Conservation (phyloP, 2,888 invertebrate species). For the Acronicta leporina region DNA sequence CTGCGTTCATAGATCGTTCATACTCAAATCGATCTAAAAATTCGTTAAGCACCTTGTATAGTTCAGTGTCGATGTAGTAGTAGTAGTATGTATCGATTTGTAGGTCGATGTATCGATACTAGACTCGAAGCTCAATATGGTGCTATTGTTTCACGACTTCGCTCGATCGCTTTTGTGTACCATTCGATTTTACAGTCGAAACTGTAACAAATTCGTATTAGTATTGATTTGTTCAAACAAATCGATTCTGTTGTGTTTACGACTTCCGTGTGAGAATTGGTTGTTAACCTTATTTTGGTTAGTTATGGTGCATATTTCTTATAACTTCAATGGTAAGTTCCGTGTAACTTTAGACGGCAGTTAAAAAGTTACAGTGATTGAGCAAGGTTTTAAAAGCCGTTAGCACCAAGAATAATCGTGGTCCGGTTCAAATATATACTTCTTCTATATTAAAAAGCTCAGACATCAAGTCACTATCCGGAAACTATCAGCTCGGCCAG, state of each 20-base stretch:
- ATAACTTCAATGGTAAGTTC: slow-evolving; percentile 5
- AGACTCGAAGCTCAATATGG: slow-evolving; percentile 6
- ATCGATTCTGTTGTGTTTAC: slow-evolving; percentile 41
- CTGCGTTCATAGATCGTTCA: no score
- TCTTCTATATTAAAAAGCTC: no score
- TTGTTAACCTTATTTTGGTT: slow-evolving; percentile 22
- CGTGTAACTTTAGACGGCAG: background rate
- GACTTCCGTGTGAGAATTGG: slow-evolving; percentile 51
- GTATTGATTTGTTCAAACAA: slow-evolving; percentile 44
- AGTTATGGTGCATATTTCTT: slow-evolving; percentile 21
- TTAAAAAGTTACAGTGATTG: slow-evolving; percentile 8
- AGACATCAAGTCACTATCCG: no score
- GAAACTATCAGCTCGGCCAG: no score
- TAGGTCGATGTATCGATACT: slow-evolving; percentile 17
- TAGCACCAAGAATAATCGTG: background rate
- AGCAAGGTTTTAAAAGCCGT: slow-evolving; percentile 10
- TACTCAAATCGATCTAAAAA: no score
- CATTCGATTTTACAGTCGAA: slow-evolving; percentile 36
- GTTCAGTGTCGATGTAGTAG: no score
- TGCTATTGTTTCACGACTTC: slow-evolving; percentile 28
- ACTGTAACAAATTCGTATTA: slow-evolving; percentile 49
- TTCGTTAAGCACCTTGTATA: no score
- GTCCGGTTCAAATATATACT: background rate
- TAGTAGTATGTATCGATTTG: background rate
- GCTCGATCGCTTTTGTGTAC: slow-evolving; percentile 27